Evolutionary conservation across 2,888 invertebrate species (phyloP), one percentile per base, ranked within the genome.

Genomic region (Nomada goodeniana): DNA sequence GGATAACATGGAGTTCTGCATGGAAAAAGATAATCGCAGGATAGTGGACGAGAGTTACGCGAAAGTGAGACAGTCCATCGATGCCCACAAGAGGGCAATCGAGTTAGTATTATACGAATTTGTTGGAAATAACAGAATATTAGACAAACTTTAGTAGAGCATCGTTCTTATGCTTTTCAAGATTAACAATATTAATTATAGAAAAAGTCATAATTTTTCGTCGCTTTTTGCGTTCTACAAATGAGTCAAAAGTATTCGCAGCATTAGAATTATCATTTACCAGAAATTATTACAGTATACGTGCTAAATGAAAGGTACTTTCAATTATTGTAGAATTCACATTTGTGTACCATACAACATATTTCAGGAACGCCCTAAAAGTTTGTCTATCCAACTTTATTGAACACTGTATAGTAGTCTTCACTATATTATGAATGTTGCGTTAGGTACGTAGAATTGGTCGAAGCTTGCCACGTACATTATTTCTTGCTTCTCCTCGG

Each of bases 101-200:
- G 44, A 69, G 69, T 69, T 57, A 44, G 69, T 69, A 57, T 15
- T 53, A 10, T 10, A 20, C 52, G 9, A 53, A 36, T 5, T 36
- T 36, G 36, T 36, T 36, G 36, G 36, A 36, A 36, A 7, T 36
- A 7, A 36, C 36, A 36, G 36, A 7, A 36, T 36, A n/a, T 53
- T 53, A 36, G 36, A 36, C 36, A 7, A 20, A 53, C 20, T 53
- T 18, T 36, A 36, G 36, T 53, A 36, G 36, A 36, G 36, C 36
- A n/a, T 53, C 10, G 3, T 9, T 20, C 18, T 53, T 53, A 53
- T 20, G 20, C n/a, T 20, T 53, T n/a, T 9, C 4, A 5, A 9
- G 20, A 53, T 18, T 53, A 20, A 53, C 11, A 20, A 53, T 20
- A 20, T 20, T 20, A 2, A 18, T n/a, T 53, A 20, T 53, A 7